These are phyloP conservation scores for Mus spretus DNA, from an alignment of 2,797 vertebrate species.

Conservation along the genomic window DNA sequence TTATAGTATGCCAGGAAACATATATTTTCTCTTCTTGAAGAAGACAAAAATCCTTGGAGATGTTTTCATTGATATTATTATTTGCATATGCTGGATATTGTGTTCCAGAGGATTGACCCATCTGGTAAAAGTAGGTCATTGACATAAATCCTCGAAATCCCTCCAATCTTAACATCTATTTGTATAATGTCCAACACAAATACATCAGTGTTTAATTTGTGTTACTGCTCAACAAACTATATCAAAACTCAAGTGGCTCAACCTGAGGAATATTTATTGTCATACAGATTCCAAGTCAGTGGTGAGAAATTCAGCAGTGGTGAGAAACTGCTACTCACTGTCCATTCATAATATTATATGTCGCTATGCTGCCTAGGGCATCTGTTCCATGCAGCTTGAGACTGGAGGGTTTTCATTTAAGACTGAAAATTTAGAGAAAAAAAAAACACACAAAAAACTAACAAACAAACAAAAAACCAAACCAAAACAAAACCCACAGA, in stretches of 20 bases:
- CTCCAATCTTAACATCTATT: background rate
- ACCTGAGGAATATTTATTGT: background rate
- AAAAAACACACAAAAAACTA: background rate
- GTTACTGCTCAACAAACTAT: background rate
- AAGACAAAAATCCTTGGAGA: background rate
- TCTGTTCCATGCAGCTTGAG: background rate
- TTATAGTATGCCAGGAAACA: background rate
- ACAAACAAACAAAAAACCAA: too few species aligned
- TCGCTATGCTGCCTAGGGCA: background rate
- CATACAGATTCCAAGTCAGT: background rate
- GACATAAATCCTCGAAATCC: background rate
- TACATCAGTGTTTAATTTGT: background rate
- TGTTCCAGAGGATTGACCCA: background rate
- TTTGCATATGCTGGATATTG: background rate
- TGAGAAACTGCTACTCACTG: background rate
- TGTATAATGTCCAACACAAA: background rate
- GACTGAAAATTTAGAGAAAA: slow-evolving; percentile 3
- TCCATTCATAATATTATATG: background rate
- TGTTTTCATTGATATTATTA: background rate
- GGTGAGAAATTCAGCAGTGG: background rate
- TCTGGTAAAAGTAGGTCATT: slow-evolving; percentile 14
- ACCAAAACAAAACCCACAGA: background rate
- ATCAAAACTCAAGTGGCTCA: background rate
- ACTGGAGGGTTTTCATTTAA: background rate
- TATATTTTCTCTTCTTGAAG: background rate